Percentiles rank a stretch among this genome's conserved stretches.
Evolutionary conservation across 2,888 invertebrate genomes (phyloP).

Genomic region (Brachyptera risi): DNA sequence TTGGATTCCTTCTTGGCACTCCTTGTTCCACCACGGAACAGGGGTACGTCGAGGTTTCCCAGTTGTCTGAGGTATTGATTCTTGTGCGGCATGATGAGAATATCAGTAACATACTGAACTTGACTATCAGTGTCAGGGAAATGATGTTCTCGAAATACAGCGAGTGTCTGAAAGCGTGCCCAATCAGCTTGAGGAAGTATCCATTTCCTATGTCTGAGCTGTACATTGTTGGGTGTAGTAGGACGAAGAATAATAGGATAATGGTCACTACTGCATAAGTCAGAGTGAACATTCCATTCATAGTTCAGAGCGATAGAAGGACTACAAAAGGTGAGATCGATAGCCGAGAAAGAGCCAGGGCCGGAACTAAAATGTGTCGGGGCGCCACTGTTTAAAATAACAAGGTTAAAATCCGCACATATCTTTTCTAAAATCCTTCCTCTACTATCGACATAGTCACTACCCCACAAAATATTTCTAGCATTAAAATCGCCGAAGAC

Average conservation of each 20-base stretch:
- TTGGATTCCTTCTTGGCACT: constrained; percentile 3
- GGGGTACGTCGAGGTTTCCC: neutral
- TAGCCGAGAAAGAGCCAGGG: neutral
- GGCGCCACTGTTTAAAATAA: no score
- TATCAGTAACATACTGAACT: neutral
- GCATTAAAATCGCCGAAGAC: no score
- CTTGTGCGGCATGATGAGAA: neutral
- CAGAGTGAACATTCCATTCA: neutral
- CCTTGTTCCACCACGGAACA: constrained; percentile 6
- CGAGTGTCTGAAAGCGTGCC: neutral
- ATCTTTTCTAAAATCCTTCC: no score
- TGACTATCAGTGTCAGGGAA: neutral
- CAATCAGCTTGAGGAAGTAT: neutral
- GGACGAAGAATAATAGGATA: neutral
- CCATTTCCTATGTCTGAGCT: neutral
- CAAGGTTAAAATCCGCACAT: no score
- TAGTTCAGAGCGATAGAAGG: neutral
- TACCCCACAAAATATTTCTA: no score
- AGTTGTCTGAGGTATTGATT: neutral
- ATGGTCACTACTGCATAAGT: neutral
- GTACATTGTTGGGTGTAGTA: neutral
- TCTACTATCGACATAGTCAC: no score
- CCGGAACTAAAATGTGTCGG: no score
- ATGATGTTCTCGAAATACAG: neutral
- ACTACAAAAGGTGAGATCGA: constrained; percentile 11